phyloP scores from a whole-genome alignment of 2,888 invertebrate genomes.

The Drepana falcataria region DNA sequence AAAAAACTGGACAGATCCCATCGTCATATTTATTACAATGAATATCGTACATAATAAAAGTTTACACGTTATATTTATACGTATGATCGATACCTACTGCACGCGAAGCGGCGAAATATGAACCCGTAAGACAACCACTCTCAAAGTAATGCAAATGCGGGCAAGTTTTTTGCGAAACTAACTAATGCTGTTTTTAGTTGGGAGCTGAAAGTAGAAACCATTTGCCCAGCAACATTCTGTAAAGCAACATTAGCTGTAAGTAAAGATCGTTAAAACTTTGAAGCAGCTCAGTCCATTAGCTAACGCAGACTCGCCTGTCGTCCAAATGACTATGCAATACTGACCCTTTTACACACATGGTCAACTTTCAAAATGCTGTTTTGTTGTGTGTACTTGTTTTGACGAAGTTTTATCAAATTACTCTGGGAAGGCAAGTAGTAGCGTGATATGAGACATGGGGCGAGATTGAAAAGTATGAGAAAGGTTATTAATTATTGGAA shows the following conservation, averaged over 20 bases:
- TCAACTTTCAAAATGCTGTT: background rate
- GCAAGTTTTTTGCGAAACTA: constrained; percentile 13
- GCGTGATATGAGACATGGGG: no score
- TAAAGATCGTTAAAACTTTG: constrained; percentile 69
- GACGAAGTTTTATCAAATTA: background rate
- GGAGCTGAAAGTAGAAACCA: constrained; percentile 36
- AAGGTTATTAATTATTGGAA: no score
- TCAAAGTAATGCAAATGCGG: constrained; percentile 7
- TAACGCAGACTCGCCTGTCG: constrained; percentile 26
- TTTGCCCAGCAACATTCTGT: constrained; percentile 50
- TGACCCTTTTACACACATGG: constrained; percentile 13
- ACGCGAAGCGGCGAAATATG: no score
- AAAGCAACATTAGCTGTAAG: constrained; percentile 59
- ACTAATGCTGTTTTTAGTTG: constrained; percentile 29
- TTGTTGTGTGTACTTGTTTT: background rate
- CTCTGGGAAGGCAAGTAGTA: background rate
- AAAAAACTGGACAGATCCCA: no score
- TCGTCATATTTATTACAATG: no score
- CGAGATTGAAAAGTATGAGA: no score
- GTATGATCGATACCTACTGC: no score
- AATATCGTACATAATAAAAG: no score
- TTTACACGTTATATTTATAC: no score
- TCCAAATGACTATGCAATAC: constrained; percentile 35
- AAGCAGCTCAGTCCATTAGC: constrained; percentile 70
- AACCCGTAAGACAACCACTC: background rate